Evolutionary conservation across 2,113 vertebrate genomes (phyloP), one percentile per base, ranked within the genome.

Genomic region (Odontophorus gujanensis): DNA sequence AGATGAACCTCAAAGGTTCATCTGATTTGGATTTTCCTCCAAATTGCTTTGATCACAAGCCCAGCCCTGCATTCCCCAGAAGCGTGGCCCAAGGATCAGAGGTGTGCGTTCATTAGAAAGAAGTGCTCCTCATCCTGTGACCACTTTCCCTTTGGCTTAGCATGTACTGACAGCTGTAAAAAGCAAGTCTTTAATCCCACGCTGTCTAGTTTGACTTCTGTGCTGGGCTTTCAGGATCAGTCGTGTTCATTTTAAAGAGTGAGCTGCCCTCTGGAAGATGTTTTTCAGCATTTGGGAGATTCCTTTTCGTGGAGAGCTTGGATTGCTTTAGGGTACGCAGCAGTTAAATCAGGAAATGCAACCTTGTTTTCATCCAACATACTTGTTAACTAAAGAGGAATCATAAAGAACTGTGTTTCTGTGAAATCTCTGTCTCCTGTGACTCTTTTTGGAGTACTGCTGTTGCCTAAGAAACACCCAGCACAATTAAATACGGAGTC

Each of bases 381-480:
- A 34, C 53, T 80, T 72, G 26, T 84, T 68, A 81, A 86, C 77
- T 42, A 6, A 36, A 82, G 74, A 43, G 82, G 67, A 40, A 51
- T 43, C 34, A 36, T 43, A 50, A 65, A 82, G 67, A 77, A 6
- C 38, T 21, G 14, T 77, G 21, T 67, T 87, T 76, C 68, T 82
- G 42, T 87, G 74, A 51, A 80, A 67, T 80, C 81, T 80, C 89
- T 80, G 65, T 80, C 79, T 93, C 38, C 62, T 51, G 57, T 19
- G 59, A 62, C 79, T 87, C 63, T 7, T 66, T 81, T 17, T 76
- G 65, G 89, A 91, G 72, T 22, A 85, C 72, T 90, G 85, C 76
- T 78, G 87, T 95, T 95, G 89, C 93, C 93, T 89, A 32, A 96
- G 94, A 74, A 92, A 89, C 93, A 57, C 34, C 36, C 57, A 62